Evolutionary conservation across 2,113 vertebrate species (phyloP), one percentile per base, ranked within the genome.

Genomic region (Psittacula cyanocephala): DNA sequence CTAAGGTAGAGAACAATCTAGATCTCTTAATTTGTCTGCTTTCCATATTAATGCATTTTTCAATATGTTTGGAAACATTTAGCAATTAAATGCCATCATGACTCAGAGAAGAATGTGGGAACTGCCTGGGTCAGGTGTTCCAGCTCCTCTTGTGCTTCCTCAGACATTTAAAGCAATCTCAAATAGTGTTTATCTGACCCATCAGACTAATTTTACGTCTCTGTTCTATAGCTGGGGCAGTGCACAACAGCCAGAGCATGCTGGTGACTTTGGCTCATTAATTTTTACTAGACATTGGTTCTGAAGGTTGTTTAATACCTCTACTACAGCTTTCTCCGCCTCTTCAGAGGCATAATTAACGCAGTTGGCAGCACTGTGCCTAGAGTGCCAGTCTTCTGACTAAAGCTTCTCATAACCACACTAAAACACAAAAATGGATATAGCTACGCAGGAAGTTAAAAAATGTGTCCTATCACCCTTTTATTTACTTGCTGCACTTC

Each of bases 11-110:
- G 60, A 91, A 80, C 62, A 81, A 75, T 80, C 68, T 67, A 86
- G 62, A 84, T 84, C 14, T 86, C 77, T 71, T 92, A 75, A 81
- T 94, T 96, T 88, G 29, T 3, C 9, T 81, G 44, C 39, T 95
- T 94, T 86, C 46, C 55, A 33, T 70, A 78, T 86, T 68, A 91
- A 68, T 83, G 49, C 10, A 68, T 90, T 94, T 91, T 96, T 63
- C 79, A 90, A 28, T 88, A 68, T 29, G 35, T 86, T 94, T 88
- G 76, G 35, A 87, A 97, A 72, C 24, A 68, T 72, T 72, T 64
- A 72, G 13, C 47, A 43, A 47, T 81, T 77, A 81, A 86, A 68
- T 68, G 68, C 15, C 13, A 9, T 47, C 29, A 14, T 41, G 60
- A 68, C 33, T 88, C 63, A 47, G 41, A 62, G 22, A 72, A 3